Percentiles rank a stretch among this genome's conserved stretches.
Conservation (phyloP, 1,140 invertebrate genomes). For the Nylanderia fulva region DNA sequence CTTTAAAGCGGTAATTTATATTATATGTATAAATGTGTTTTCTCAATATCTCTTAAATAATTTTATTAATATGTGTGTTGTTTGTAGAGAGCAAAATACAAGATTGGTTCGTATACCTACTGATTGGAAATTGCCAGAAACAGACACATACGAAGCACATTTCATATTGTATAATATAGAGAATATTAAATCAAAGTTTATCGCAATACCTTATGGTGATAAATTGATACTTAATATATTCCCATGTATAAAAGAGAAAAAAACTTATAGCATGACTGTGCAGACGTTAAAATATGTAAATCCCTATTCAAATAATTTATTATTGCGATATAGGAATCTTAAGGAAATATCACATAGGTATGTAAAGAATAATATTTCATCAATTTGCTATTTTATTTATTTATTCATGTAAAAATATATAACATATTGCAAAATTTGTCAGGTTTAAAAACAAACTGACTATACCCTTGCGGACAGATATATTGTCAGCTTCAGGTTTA, state of each 20-base stretch:
- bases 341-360: constrained; percentile 78
- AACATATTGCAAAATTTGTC: constrained; percentile 18
- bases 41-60: not conserved
- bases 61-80: not conserved
- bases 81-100: constrained; percentile 31
- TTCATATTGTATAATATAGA: constrained; percentile 54
- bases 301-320: constrained; percentile 68
- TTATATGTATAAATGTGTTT: not conserved
- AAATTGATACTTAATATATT: constrained; percentile 75
- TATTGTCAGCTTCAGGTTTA: constrained; percentile 69
- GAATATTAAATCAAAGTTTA: constrained; percentile 70
- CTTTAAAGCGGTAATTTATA: not conserved
- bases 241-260: constrained; percentile 22
- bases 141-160: constrained; percentile 66
- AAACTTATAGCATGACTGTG: constrained; percentile 57
- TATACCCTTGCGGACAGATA: constrained; percentile 71
- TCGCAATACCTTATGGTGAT: constrained; percentile 74
- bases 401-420: not conserved
- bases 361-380: not conserved
- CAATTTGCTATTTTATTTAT: not conserved
- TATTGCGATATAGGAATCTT: constrained; percentile 73
- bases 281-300: constrained; percentile 75
- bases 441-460: constrained; percentile 78
- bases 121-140: constrained; percentile 60
- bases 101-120: constrained; percentile 51